These are phyloP conservation scores for Hybos culiciformis DNA, from an alignment of 2,888 invertebrate species.

Conservation along the genomic window DNA sequence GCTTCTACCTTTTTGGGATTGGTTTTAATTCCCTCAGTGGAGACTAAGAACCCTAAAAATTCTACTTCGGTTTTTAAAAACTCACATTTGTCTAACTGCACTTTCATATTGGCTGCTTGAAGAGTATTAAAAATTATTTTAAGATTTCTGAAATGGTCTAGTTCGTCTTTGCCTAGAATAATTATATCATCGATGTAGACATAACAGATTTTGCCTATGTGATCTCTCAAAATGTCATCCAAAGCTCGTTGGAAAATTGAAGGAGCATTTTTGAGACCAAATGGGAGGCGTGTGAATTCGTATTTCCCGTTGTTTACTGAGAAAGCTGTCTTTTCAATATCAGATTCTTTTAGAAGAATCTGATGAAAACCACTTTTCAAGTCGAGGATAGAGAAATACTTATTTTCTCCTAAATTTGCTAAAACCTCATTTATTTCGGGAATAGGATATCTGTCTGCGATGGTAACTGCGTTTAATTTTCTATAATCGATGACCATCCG, in stretches of 20 bases:
- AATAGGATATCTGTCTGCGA: constrained; percentile 7
- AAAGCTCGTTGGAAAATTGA: too few species aligned
- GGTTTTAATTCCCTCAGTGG: constrained; percentile 18
- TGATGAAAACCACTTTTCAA: constrained; percentile 5
- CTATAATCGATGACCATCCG: constrained; percentile 8
- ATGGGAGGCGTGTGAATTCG: constrained; percentile 4
- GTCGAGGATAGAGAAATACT: constrained; percentile 7
- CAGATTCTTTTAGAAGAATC: constrained; percentile 3
- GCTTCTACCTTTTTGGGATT: constrained; percentile 17
- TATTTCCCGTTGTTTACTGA: constrained; percentile 8
- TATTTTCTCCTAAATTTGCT: constrained; percentile 4
- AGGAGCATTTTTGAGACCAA: too few species aligned
- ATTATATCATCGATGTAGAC: constrained; percentile 14
- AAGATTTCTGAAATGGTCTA: constrained; percentile 7
- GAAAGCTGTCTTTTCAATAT: constrained; percentile 8
- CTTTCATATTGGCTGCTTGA: constrained; percentile 12
- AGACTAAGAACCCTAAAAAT: constrained; percentile 21
- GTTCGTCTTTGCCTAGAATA: constrained; percentile 12
- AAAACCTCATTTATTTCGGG: constrained; percentile 6
- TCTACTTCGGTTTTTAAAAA: too few species aligned
- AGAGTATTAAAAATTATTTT: constrained; percentile 9
- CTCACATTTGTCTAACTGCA: too few species aligned
- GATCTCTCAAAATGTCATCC: too few species aligned
- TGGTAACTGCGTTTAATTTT: constrained; percentile 7
- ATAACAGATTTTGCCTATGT: constrained; percentile 7